Base-by-base conservation (phyloP, 2,113 vertebrate genomes). In the Forbesichthys agassizii region DNA sequence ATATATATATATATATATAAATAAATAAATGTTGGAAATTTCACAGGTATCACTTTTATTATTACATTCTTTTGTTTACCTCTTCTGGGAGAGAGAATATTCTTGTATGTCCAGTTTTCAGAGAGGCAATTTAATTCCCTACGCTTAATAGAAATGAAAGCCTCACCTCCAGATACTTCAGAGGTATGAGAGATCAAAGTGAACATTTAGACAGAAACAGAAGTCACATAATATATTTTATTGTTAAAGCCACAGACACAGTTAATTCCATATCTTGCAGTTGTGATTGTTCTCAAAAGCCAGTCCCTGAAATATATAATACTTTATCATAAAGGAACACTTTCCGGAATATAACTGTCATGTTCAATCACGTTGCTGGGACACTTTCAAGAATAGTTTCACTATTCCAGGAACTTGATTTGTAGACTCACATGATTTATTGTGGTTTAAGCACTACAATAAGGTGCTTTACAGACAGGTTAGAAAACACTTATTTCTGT, bases 251-350 rank as follows among this genome's bases (percentile, higher is more conserved):
- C 42, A 16, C 36, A 53, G 55, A 75, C 74, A 57, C n/a, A 65
- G 72, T 65, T 74, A 54, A 79, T 85, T 89, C 87, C 66, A 85
- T 86, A 85, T 73, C 77, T 87, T 79, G 62, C 46, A 68, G 42
- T 66, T 72, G 78, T 71, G 69, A 79, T 80, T 79, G 79, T 83
- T 69, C 69, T 66, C 68, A 67, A 69, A 83, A 75, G 66, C 76
- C 69, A 33, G 70, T 64, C 78, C 79, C 61, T 74, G 79, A 65
- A 85, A 83, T 33, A 71, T 80, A 83, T 66, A 77, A 75, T 75
- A 54, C 61, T 11, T 42, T 59, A 64, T 66, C 73, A 80, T 80
- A 84, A 81, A 69, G 54, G 78, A 81, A 65, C 18, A 62, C 69
- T 70, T 77, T 81, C 56, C 5, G n/a, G 51, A 71, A 36, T 71